Percentiles rank a stretch among this genome's conserved stretches.
These are phyloP conservation scores for Phrynosoma blainvillii DNA, from an alignment of 2,113 vertebrate genomes.

Conservation along the genomic window DNA sequence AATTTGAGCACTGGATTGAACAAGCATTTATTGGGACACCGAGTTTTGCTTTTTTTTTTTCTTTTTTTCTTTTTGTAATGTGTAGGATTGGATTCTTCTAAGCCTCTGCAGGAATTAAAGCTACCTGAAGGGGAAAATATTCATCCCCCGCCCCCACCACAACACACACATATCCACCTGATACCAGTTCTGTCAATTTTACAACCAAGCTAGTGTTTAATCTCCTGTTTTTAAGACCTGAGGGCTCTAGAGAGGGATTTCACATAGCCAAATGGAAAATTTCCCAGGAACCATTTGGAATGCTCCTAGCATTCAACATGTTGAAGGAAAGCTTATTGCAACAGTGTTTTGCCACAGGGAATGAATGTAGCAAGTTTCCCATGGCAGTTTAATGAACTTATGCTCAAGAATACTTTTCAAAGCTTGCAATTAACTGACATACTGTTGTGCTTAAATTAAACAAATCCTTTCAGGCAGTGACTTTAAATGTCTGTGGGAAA, in stretches of 20 bases:
- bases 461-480: slow-evolving; percentile 29
- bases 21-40: background rate
- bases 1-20: background rate
- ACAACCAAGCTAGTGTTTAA: slow-evolving; percentile 3
- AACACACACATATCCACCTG: background rate
- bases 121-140: slow-evolving; percentile 11
- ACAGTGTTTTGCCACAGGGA: slow-evolving; percentile 31
- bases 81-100: background rate
- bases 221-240: background rate
- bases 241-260: slow-evolving; percentile 35
- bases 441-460: slow-evolving; percentile 43
- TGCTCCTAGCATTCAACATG: slow-evolving; percentile 18
- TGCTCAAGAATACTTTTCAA: slow-evolving; percentile 33
- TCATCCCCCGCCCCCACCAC: background rate
- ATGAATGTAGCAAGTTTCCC: slow-evolving; percentile 29
- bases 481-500: slow-evolving; percentile 32
- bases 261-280: slow-evolving; percentile 29
- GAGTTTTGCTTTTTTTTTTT: background rate
- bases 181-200: slow-evolving; percentile 17
- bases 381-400: slow-evolving; percentile 29
- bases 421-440: slow-evolving; percentile 29
- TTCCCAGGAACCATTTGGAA: slow-evolving; percentile 17
- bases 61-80: background rate
- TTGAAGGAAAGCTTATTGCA: slow-evolving; percentile 12
- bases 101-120: slow-evolving; percentile 25